Evolutionary conservation across 2,113 vertebrate species (phyloP), one percentile per base, ranked within the genome.

Genomic region (Buteo buteo): DNA sequence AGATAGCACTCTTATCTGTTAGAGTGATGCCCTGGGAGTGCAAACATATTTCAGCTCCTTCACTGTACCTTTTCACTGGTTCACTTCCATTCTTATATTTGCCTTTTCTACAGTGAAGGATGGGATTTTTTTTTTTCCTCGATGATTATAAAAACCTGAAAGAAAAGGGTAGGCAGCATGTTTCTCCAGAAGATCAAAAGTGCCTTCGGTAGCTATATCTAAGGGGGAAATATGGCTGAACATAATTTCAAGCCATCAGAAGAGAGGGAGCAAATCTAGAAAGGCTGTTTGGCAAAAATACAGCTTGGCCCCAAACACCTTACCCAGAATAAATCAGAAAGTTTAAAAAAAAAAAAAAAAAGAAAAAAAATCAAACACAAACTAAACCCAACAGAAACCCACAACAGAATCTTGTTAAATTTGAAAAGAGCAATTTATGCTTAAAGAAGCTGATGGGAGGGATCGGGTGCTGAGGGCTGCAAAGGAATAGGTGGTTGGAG

Each of bases 1-100:
- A 91, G 90, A 97, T 94, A 96, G 91, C 18, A 59, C 21, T 85
- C 78, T 95, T 92, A 82, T 93, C 90, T 76, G 40, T 76, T 57
- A 79, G 69, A 88, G 57, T 77, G 71, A 94, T 91, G 71, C 64
- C 24, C 84, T 40, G 67, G 73, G 62, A 94, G 87, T 32, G 16
- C 36, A 90, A 91, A 57, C 7, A 10, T 59, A 74, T 97, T 82
- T 95, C 71, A 81, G 29, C 70, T 85, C 66, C 67, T 91, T 78
- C 24, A 45, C 44, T 90, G 67, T 77, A 57, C 24, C 38, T 71
- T 87, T 93, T 77, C 81, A 71, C 71, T 65, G 88, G 57, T 58
- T 90, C 42, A 20, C 42, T 88, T 94, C 69, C 88, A 38, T 77
- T 82, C 78, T 92, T 88, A 55, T 62, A 44, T 91, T 96, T 97